These are phyloP conservation scores for Trididemnum clinides DNA, from an alignment of 23 tunicate genomes.

Conservation along the genomic window DNA sequence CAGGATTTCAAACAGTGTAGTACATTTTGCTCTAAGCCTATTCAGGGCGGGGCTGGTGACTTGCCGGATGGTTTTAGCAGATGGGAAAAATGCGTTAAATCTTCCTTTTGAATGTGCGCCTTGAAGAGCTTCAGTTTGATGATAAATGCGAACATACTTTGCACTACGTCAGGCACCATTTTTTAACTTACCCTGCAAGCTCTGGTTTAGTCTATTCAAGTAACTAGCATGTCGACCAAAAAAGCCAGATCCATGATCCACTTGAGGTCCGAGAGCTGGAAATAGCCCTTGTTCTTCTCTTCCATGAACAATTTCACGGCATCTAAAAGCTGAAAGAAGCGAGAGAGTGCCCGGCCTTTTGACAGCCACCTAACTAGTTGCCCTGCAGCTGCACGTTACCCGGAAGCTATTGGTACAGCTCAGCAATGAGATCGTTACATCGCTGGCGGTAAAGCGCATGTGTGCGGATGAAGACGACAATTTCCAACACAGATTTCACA, in stretches of 20 bases:
- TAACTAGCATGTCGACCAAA: neutral
- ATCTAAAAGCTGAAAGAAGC: no score
- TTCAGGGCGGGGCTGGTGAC: neutral
- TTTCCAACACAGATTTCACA: neutral
- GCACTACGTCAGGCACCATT: constrained; percentile 24
- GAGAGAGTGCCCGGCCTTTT: no score
- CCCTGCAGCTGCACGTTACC: no score
- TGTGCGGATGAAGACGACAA: neutral
- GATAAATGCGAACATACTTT: constrained; percentile 7
- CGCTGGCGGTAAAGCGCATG: constrained; percentile 15
- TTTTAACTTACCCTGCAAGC: constrained; percentile 30
- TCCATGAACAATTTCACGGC: no score
- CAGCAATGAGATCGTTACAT: constrained; percentile 13
- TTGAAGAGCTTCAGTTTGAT: constrained; percentile 23
- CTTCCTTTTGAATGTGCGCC: no score
- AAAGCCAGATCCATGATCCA: constrained; percentile 24
- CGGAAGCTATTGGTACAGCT: constrained; percentile 7
- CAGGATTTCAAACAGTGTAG: neutral
- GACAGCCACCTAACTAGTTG: neutral
- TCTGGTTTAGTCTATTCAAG: constrained; percentile 1
- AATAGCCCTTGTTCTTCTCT: constrained; percentile 13
- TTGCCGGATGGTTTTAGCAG: constrained; percentile 1
- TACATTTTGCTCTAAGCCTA: neutral
- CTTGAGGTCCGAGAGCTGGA: constrained; percentile 30
- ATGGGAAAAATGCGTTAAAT: neutral